Evolutionary conservation across 2,888 invertebrate genomes (phyloP).

Genomic region (Girardia tigrina): DNA sequence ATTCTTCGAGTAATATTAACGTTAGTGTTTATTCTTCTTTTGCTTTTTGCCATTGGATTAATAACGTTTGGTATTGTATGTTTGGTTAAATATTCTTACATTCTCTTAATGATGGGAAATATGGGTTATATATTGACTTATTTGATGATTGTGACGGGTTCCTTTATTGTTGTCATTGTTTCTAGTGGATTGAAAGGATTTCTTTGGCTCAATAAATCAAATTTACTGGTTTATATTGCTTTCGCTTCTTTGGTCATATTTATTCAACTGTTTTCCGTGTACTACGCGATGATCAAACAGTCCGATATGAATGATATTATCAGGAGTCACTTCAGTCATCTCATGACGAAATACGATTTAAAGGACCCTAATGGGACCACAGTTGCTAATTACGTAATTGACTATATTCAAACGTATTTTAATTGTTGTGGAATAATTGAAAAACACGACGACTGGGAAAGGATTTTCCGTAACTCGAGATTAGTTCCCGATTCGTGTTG

Average conservation of each 20-base stretch:
- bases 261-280: not conserved
- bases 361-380: not conserved
- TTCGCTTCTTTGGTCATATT: not conserved
- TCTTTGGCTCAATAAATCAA: not conserved
- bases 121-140: not conserved
- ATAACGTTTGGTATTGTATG: not conserved
- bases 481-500: conserved; percentile 3
- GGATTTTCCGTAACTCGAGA: not conserved
- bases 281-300: not conserved
- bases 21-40: not conserved
- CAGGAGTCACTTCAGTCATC: not conserved
- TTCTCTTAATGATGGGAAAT: not conserved
- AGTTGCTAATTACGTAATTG: not conserved
- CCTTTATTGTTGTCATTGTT: not conserved
- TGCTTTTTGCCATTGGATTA: not conserved
- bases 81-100: not conserved
- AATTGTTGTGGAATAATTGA: not conserved
- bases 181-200: conserved; percentile 6
- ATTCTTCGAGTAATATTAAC: not conserved
- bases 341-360: not conserved
- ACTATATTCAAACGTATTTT: not conserved
- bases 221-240: not conserved
- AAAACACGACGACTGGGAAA: conserved; percentile 13
- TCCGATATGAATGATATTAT: not conserved
- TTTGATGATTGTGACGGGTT: not conserved